Percentiles rank a stretch among this genome's conserved stretches.
Conservation (phyloP, 2,113 vertebrate genomes). For the Colaptes auratus region DNA sequence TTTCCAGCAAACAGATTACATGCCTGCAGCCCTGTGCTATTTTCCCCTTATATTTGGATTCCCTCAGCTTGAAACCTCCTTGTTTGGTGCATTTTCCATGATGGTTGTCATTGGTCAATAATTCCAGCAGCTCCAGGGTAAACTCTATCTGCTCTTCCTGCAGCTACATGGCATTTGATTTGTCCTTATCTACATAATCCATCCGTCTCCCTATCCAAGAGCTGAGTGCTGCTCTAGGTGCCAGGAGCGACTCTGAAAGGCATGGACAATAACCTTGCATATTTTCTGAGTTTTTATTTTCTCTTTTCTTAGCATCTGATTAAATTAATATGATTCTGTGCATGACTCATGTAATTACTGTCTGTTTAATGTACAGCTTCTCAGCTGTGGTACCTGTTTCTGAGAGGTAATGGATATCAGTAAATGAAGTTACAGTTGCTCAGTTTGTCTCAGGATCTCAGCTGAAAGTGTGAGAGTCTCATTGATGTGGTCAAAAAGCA, state of each 20-base stretch:
- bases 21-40: neutral
- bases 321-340: neutral
- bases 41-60: neutral
- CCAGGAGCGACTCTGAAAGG: neutral
- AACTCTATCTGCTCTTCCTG: constrained; percentile 5
- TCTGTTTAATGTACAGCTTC: neutral
- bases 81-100: neutral
- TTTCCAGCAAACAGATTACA: neutral
- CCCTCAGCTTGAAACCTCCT: neutral
- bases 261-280: neutral
- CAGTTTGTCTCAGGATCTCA: neutral
- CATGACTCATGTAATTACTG: neutral
- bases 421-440: neutral
- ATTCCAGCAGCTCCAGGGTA: constrained; percentile 37
- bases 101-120: neutral
- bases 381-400: neutral
- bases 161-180: neutral
- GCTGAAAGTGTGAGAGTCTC: neutral
- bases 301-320: neutral
- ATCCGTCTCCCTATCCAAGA: neutral
- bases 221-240: neutral
- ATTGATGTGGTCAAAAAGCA: neutral
- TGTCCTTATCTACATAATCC: constrained; percentile 62
- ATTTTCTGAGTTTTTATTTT: neutral
- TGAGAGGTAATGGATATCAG: neutral